A percentile compares a stretch with the other conserved stretches of the same genome.
Conservation (phyloP, 2,888 invertebrate species). For the Pammene fasciana region DNA sequence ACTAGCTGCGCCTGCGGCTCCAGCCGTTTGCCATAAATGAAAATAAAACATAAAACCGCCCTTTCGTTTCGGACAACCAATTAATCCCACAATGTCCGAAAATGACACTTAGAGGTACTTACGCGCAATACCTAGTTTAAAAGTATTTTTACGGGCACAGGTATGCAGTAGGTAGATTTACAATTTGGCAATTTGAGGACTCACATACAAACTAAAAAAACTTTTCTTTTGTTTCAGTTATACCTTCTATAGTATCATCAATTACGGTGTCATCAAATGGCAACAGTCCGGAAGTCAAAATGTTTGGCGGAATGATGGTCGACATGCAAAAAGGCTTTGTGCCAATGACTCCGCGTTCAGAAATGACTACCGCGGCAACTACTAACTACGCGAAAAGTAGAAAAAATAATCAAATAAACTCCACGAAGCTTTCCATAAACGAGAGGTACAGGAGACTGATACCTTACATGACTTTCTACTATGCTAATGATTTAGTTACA, state of each 20-base stretch:
- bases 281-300: slow-evolving; percentile 77
- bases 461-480: slow-evolving; percentile 92
- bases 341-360: slow-evolving; percentile 55
- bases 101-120: too few species aligned
- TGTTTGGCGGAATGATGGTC: slow-evolving; percentile 69
- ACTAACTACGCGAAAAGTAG: slow-evolving; percentile 55
- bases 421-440: slow-evolving; percentile 76
- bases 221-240: slow-evolving; percentile 70
- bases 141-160: too few species aligned
- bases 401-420: slow-evolving; percentile 52
- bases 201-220: too few species aligned
- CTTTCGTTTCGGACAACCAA: too few species aligned
- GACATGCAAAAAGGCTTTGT: slow-evolving; percentile 64
- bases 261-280: slow-evolving; percentile 80
- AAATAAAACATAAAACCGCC: too few species aligned
- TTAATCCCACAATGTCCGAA: too few species aligned
- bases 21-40: too few species aligned
- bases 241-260: slow-evolving; percentile 62
- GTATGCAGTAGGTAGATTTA: too few species aligned
- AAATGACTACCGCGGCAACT: slow-evolving; percentile 49
- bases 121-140: too few species aligned
- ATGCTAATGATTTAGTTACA: slow-evolving; percentile 83
- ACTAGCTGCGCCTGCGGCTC: too few species aligned
- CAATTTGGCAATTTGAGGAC: too few species aligned
- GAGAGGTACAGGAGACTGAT: slow-evolving; percentile 90